Percentiles rank a stretch among this genome's conserved stretches.
phyloP scores from a whole-genome alignment of 2,797 vertebrate species.

The Vireo griseus region DNA sequence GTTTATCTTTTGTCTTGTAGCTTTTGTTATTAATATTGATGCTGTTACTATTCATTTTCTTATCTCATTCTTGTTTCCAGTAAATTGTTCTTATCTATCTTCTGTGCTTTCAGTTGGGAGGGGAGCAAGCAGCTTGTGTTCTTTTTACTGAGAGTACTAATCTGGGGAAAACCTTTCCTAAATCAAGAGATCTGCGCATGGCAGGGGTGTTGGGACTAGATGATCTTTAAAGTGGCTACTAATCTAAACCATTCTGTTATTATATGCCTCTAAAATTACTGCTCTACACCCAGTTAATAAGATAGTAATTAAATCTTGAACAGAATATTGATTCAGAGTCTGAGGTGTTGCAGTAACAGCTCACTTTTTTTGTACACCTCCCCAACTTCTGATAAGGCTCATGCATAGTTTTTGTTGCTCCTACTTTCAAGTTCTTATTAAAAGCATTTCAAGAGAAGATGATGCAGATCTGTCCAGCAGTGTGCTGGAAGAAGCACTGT shows the following conservation, averaged over 20 bases:
- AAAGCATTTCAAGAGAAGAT: background rate
- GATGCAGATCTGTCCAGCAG: background rate
- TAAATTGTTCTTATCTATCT: background rate
- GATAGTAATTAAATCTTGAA: background rate
- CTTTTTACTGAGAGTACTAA: background rate
- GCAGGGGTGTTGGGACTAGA: background rate
- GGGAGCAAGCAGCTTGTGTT: background rate
- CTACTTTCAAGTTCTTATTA: background rate
- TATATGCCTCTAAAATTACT: background rate
- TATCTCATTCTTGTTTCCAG: background rate
- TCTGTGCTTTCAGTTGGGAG: background rate
- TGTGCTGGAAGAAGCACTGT: background rate
- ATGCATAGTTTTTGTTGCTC: background rate
- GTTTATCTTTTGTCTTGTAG: background rate
- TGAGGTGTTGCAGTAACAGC: background rate
- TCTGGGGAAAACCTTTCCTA: background rate
- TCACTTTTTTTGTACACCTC: background rate
- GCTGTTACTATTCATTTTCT: background rate
- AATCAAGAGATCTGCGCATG: accelerated
- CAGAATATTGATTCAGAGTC: background rate
- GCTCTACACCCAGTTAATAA: background rate
- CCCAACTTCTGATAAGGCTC: background rate
- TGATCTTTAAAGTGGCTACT: background rate
- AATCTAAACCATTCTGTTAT: background rate
- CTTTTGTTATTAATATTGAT: background rate